Base-by-base conservation (phyloP, 2,113 vertebrate genomes). In the Gymnocephalus cernua region DNA sequence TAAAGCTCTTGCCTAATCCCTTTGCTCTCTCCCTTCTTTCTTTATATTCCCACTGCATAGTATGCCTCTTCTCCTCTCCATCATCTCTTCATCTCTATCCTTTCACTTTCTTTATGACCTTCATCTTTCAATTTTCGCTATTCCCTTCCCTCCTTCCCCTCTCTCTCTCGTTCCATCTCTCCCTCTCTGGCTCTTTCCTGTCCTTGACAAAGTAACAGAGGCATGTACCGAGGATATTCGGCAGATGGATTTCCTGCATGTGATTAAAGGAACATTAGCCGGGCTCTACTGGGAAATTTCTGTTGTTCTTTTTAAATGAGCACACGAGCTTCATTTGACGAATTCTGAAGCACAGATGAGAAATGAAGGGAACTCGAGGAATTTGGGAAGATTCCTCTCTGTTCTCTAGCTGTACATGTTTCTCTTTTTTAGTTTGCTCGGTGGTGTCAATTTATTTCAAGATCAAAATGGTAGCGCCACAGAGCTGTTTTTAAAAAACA, bases 201-300 rank as follows among this genome's bases (percentile, higher is more conserved):
- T 77, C 51, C 63, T 2, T 4, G 76, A 82, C 84, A 71, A 86
- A 83, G 72, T 18, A 79, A 59, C 75, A 56, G 85, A 76, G 38
- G 44, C 70, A n/a, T 78, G 77, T 61, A 69, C n/a, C 25, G 11
- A 25, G 59, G 74, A 82, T 85, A 71, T 80, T 85, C 75, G 14
- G 51, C 78, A 79, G 82, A 89, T 85, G 69, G 78, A 87, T 91
- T 93, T 85, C 79, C 90, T 88, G 85, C 78, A 61, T 89, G 83
- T 84, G 70, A 89, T 93, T 89, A 92, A 89, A 92, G 85, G 79
- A 84, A 83, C 82, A 89, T 93, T 90, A 92, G 82, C 76, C 54
- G 1, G 25, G 27, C 75, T 87, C 86, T 65, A 8, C 82, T 86
- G 87, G 91, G 88, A 89, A 89, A 90, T 84, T 80, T 77, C 12